Conservation (phyloP, 2,113 vertebrate species). For the Pyrgilauda ruficollis region DNA sequence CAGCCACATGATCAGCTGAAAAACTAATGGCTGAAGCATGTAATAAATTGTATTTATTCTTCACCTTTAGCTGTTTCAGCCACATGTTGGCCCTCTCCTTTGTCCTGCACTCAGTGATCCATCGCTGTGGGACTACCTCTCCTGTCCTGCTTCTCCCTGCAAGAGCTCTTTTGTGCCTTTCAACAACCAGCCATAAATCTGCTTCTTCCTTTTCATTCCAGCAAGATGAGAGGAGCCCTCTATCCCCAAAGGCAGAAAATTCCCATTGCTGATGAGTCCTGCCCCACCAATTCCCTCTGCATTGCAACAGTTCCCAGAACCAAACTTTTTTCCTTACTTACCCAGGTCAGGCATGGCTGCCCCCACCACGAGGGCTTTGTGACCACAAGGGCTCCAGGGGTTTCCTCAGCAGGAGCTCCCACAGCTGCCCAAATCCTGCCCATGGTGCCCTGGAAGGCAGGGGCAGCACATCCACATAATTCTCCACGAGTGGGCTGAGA, state of each 20-base stretch:
- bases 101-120: background rate
- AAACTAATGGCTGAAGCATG: background rate
- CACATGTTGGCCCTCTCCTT: background rate
- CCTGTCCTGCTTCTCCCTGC: background rate
- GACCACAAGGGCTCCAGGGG: background rate
- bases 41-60: background rate
- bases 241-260: background rate
- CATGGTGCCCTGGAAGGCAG: background rate
- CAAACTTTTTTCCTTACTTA: background rate
- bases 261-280: background rate
- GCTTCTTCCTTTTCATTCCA: background rate
- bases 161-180: background rate
- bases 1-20: background rate
- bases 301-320: background rate
- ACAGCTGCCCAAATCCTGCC: background rate
- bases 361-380: background rate
- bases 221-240: background rate
- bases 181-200: conserved; percentile 2
- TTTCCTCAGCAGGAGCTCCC: background rate
- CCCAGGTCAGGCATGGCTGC: background rate
- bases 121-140: background rate
- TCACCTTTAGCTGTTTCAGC: background rate
- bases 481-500: background rate
- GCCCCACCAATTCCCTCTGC: background rate
- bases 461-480: rapidly evolving